Evolutionary conservation across 2,888 invertebrate genomes (phyloP).

Genomic region (Diogma glabrata): DNA sequence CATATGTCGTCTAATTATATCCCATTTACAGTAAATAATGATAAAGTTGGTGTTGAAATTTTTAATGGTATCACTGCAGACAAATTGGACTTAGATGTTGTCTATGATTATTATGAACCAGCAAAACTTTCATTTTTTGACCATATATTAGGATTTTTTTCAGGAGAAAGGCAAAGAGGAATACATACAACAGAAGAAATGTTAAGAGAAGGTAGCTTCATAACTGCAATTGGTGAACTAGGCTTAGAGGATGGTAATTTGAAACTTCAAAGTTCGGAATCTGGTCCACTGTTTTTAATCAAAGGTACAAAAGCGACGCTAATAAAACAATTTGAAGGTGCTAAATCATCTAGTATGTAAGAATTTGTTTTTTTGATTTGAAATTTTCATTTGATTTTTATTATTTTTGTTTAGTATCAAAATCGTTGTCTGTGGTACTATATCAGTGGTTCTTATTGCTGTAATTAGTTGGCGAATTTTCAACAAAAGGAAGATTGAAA

Average conservation of each 20-base stretch:
- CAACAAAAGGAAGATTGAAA: constrained; percentile 40
- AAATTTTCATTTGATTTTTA: not conserved
- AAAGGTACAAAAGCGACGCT: constrained; percentile 65
- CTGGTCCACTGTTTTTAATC: constrained; percentile 67
- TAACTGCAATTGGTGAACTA: constrained; percentile 72
- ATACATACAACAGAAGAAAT: constrained; percentile 81
- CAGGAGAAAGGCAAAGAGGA: constrained; percentile 71
- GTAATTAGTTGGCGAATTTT: constrained; percentile 43
- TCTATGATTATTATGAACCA: constrained; percentile 73
- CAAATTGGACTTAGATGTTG: constrained; percentile 64
- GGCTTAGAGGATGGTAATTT: constrained; percentile 51
- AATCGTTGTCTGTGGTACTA: constrained; percentile 43
- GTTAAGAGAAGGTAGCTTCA: constrained; percentile 65
- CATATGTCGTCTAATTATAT: constrained; percentile 68
- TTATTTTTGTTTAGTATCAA: constrained; percentile 37
- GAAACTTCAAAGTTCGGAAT: constrained; percentile 59
- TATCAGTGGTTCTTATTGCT: constrained; percentile 41
- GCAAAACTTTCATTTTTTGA: constrained; percentile 63
- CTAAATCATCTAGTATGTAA: constrained; percentile 56
- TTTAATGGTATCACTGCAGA: constrained; percentile 64
- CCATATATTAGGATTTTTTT: constrained; percentile 75
- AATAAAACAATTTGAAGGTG: constrained; percentile 58
- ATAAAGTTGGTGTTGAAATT: constrained; percentile 55
- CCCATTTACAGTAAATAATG: constrained; percentile 62
- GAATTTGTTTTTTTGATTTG: constrained; percentile 14